Percentiles rank a stretch among this genome's conserved stretches.
Conservation (phyloP, 2,797 vertebrate species). For the Propithecus perrieri region DNA sequence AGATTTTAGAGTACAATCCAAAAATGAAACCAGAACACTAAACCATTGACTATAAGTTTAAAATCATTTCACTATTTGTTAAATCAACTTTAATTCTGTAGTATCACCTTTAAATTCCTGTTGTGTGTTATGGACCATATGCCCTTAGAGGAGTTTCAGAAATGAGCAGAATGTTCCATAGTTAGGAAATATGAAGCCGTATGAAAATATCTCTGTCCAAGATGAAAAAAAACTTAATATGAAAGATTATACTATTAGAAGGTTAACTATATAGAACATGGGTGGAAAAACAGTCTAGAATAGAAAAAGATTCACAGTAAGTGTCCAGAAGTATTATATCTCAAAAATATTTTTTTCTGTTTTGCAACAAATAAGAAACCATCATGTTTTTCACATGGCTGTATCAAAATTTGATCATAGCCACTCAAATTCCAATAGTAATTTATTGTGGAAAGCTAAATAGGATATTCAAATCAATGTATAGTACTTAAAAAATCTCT, state of each 20-base stretch:
- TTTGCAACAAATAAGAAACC: constrained; percentile 3
- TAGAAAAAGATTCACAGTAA: background rate
- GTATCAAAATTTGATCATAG: background rate
- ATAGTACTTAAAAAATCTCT: background rate
- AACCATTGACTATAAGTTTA: background rate
- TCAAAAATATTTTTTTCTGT: background rate
- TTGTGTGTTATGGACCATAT: background rate
- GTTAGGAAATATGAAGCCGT: constrained; percentile 1
- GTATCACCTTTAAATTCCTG: background rate
- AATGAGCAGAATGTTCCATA: constrained; percentile 17
- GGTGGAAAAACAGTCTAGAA: background rate
- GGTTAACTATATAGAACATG: background rate
- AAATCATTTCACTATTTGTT: constrained; percentile 16
- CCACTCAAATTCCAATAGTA: background rate
- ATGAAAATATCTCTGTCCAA: background rate
- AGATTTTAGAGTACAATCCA: background rate
- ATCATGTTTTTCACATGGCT: background rate
- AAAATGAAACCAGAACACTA: background rate
- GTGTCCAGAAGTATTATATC: background rate
- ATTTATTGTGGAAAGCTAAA: background rate
- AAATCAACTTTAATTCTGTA: background rate
- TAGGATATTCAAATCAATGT: background rate
- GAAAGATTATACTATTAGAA: background rate
- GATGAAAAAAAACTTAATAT: background rate
- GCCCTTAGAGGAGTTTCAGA: background rate